Evolutionary conservation across 2,888 invertebrate species (phyloP).

Genomic region (Drosophila paranaensis): DNA sequence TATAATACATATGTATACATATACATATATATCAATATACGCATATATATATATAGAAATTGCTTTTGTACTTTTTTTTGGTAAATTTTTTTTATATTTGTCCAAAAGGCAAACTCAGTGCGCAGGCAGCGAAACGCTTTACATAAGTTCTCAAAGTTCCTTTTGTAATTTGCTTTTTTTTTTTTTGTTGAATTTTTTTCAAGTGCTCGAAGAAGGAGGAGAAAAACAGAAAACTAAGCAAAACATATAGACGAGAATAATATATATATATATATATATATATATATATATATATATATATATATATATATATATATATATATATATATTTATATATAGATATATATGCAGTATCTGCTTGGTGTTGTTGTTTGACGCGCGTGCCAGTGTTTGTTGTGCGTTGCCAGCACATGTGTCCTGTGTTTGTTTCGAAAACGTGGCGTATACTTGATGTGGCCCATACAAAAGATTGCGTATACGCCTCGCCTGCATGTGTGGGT

Average conservation of each 20-base stretch:
- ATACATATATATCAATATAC: conserved; percentile 16
- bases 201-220: conserved; percentile 43
- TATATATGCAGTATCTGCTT: conserved; percentile 16
- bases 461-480: conserved; percentile 75
- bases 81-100: background rate
- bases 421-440: conserved; percentile 69
- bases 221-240: conserved; percentile 11
- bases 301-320: conserved; percentile 11
- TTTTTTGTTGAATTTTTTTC: conserved; percentile 58
- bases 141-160: conserved; percentile 67
- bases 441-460: conserved; percentile 71
- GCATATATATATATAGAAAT: background rate
- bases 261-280: conserved; percentile 7
- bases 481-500: conserved; percentile 29
- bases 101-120: conserved; percentile 40
- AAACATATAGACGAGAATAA: conserved; percentile 28
- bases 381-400: conserved; percentile 26
- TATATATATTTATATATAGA: conserved; percentile 10
- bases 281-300: conserved; percentile 7
- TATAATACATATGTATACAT: background rate
- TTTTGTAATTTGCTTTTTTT: conserved; percentile 16
- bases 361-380: conserved; percentile 43
- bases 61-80: conserved; percentile 6
- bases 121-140: conserved; percentile 71
- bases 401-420: conserved; percentile 10